Base-by-base conservation (phyloP, 1,140 invertebrate species). In the Pemphigus obesinymphae region DNA sequence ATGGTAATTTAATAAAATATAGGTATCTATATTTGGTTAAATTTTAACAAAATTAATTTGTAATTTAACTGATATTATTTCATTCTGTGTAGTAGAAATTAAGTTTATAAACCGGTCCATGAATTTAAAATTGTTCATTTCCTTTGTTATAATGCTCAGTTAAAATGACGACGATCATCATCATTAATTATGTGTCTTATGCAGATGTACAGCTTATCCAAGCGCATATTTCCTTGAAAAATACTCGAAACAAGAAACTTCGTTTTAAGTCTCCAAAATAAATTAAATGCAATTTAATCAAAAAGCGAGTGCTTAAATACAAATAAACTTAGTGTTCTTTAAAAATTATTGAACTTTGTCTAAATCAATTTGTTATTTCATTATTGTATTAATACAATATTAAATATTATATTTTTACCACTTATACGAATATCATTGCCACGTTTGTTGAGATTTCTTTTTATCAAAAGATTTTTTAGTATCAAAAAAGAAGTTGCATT, bases 201-300 rank as follows among this genome's bases (percentile, higher is more conserved):
- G 43, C 68, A 72, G 68, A 72, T 48, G 29, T 72, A 10, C 43
- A 48, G 43, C 26, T 72, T 72, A 48, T 72, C 26, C 43, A 7
- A n/a, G 5, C 11, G 15, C 40, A 48, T 15, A 48, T 48, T 48
- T 72, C 43, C 1, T 72, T 7, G 0, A 48, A 29, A 72, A 72
- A 72, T 20, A 29, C 26, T 29, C 13, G 40, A 72, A 72, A 72
- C 40, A 15, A 20, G 43, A 48, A 72, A 72, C 68, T 70, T 70
- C n/a, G 6, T 70, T 43, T 43, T 1, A 6, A 43, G 34, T 43
- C n/a, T 20, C 13, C 45, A 26, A 34, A 20, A 72, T 34, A 29
- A 48, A 48, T 72, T 17, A 72, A 48, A 72, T 29, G 40, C 29
- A 48, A 45, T 72, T 48, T 45, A 72, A 72, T 45, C 61, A 72